Evolutionary conservation across 2,797 vertebrate genomes (phyloP).

Genomic region (Myotis findleyi): DNA sequence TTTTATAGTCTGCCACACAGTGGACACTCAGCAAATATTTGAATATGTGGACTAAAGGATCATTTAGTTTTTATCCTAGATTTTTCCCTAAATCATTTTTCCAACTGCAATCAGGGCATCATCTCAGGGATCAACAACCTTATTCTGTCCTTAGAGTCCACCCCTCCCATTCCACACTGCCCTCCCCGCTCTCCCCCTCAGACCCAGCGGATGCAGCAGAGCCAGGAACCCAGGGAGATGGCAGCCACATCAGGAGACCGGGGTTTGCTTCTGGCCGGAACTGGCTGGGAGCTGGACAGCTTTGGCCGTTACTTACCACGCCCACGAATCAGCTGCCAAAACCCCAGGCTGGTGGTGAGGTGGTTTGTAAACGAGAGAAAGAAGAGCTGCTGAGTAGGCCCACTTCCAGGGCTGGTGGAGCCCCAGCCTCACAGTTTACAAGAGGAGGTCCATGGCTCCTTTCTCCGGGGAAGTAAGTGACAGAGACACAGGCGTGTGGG

Average conservation of each 20-base stretch:
- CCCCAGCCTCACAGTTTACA: neutral
- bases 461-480: conserved; percentile 35
- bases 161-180: neutral
- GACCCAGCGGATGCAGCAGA: neutral
- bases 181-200: rapidly evolving
- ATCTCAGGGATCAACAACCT: neutral
- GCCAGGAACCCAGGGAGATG: neutral
- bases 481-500: neutral
- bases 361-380: neutral
- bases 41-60: neutral
- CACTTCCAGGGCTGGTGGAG: neutral
- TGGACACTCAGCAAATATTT: neutral
- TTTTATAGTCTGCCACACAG: neutral
- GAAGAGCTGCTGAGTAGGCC: too few species aligned
- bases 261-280: neutral
- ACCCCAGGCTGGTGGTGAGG: neutral
- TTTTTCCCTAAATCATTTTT: neutral
- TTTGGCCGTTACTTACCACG: neutral
- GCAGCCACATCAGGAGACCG: neutral
- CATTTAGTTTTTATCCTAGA: neutral
- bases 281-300: neutral
- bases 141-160: neutral
- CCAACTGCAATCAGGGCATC: neutral
- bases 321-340: conserved; percentile 2
- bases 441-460: conserved; percentile 30